Conservation (phyloP, 2,797 vertebrate genomes). For the Sorex maritimensis region DNA sequence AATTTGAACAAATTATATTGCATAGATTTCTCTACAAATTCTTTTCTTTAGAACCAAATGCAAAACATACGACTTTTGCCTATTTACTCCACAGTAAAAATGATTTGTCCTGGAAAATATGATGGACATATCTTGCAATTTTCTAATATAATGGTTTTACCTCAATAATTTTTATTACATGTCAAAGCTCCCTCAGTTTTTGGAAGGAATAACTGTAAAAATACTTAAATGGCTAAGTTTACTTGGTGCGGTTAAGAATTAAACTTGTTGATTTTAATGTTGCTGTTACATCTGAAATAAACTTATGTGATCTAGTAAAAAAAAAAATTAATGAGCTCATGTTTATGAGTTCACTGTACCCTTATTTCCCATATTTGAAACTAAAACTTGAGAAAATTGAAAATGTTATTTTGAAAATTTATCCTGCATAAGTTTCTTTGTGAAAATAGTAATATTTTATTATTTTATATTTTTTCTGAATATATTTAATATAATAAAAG, state of each 20-base stretch:
- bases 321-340: background rate
- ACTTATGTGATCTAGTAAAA: too few relatives aligned
- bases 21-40: constrained; percentile 84
- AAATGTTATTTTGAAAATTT: constrained; percentile 42
- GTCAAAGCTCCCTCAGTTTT: constrained; percentile 22
- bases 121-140: constrained; percentile 70
- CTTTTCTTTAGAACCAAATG: constrained; percentile 80
- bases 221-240: too few relatives aligned
- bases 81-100: constrained; percentile 75
- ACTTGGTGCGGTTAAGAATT: too few relatives aligned
- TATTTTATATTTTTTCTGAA: background rate
- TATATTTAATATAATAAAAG: background rate
- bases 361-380: constrained; percentile 21
- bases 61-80: constrained; percentile 70
- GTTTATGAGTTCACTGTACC: background rate
- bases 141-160: constrained; percentile 75
- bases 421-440: background rate
- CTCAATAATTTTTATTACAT: constrained; percentile 65
- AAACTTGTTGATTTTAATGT: too few relatives aligned
- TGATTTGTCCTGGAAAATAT: constrained; percentile 76
- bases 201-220: too few relatives aligned
- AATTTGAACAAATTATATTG: constrained; percentile 81
- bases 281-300: too few relatives aligned
- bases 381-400: background rate
- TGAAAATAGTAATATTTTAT: background rate